These are phyloP conservation scores for Fratercula arctica DNA, from an alignment of 2,797 vertebrate genomes.

Conservation along the genomic window DNA sequence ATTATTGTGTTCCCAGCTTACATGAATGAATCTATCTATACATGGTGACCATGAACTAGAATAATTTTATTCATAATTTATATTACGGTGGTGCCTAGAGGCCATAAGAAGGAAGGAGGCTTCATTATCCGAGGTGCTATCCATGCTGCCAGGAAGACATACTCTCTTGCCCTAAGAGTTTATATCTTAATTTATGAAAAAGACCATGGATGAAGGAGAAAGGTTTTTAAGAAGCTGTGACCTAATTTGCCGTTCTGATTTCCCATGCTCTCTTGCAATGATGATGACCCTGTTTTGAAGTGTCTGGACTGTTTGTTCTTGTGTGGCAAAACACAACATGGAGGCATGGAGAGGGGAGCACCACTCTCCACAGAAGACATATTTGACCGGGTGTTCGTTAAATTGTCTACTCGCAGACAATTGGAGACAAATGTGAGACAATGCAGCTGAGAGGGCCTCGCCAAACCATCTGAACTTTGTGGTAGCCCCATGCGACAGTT, in stretches of 20 bases:
- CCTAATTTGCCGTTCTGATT: not conserved
- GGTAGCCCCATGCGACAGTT: not conserved
- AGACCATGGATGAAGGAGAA: not conserved
- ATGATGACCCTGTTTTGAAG: not conserved
- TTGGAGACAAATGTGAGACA: not conserved
- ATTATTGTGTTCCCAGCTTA: not conserved
- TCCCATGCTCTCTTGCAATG: not conserved
- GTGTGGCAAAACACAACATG: not conserved
- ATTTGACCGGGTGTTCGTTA: not conserved
- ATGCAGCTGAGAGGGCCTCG: not conserved
- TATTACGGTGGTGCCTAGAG: not conserved
- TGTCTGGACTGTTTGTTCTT: not conserved
- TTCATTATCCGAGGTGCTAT: not conserved
- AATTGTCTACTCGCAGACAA: not conserved
- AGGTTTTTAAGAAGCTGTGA: not conserved
- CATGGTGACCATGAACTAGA: not conserved
- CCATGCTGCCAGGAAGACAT: not conserved
- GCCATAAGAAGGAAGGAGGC: not conserved
- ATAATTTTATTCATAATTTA: not conserved
- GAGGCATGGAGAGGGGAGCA: not conserved
- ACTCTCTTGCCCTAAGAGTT: not conserved
- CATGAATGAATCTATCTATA: not conserved
- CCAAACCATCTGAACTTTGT: slow-evolving; percentile 27
- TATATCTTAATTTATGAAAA: not conserved
- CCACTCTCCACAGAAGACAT: not conserved